Base-by-base conservation (phyloP, 2,888 invertebrate species). In the Conomelus anceps region DNA sequence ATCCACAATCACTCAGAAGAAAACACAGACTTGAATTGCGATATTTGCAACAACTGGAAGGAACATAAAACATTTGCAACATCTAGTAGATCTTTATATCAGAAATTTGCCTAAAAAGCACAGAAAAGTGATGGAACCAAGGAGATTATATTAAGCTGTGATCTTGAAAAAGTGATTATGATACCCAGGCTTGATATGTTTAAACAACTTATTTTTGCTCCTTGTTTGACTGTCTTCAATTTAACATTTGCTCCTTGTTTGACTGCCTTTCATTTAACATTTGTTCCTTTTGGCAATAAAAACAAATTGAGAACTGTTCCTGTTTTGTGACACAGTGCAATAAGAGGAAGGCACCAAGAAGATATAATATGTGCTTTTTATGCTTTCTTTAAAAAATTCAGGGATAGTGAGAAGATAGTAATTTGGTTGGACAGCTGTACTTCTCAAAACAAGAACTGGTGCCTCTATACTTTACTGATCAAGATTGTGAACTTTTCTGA, bases 171-270 rank as follows among this genome's bases (percentile, higher is more conserved):
- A 84, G 86, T 90, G 20, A 92, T 90, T 17, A 89, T 92, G 90
- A 84, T 91, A 34, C 91, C 92, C 22, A 91, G 92, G 17, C 92
- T 92, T 91, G 91, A 91, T 4, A 90, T 86, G 88, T 91, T 91
- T 87, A 91, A 91, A 87, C 34, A 84, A 22, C 90, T 90, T 20
- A 89, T 91, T 22, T 92, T 92, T 89, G 89, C 85, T 17, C 90
- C 86, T 88, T 34, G 91, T 63, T 86, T 91, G 17, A 90, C 91
- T 41, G 91, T 89, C 3, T 92, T 89, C 85, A 91, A 92, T 86
- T 90, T 91, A 90, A 91, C 90, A 29, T 91, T 92, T 89, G 91
- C 92, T n/a, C 91, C 91, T 20, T 26, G 26, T 7, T 11, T 26
- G 4, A 26, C 26, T 26, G 26, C 26, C 11, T 26, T 26, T 11